A percentile compares a stretch with the other conserved stretches of the same genome.
These are phyloP conservation scores for Kobus ellipsiprymnus DNA, from an alignment of 2,113 vertebrate species.

Conservation along the genomic window DNA sequence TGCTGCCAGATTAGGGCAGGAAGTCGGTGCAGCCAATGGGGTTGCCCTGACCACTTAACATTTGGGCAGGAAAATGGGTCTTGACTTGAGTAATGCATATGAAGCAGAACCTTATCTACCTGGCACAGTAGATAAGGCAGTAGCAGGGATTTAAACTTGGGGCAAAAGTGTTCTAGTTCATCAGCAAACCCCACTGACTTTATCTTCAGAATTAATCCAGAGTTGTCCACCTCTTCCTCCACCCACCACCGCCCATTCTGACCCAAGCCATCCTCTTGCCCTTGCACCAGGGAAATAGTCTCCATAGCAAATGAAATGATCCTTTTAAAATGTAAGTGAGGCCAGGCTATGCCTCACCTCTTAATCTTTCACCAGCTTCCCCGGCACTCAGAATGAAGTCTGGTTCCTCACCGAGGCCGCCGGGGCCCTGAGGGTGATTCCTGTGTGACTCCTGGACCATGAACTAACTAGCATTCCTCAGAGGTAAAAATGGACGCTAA, in stretches of 20 bases:
- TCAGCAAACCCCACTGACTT: background rate
- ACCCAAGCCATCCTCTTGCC: background rate
- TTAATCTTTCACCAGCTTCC: background rate
- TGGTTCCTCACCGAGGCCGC: background rate
- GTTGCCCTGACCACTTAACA: background rate
- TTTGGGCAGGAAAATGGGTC: background rate
- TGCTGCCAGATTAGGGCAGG: background rate
- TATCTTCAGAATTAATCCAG: background rate
- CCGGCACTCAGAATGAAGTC: background rate
- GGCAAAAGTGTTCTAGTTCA: background rate
- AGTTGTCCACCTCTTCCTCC: background rate
- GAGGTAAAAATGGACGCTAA: background rate
- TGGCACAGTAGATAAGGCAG: background rate
- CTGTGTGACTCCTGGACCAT: background rate
- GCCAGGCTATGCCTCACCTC: background rate
- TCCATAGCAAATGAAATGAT: background rate
- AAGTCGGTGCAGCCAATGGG: background rate
- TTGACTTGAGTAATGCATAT: background rate
- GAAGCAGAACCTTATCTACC: background rate
- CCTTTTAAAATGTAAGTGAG: background rate
- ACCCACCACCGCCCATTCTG: background rate
- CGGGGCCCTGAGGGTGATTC: background rate
- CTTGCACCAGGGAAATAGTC: background rate
- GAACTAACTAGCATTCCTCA: background rate
- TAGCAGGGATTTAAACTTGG: background rate